Evolutionary conservation across 2,888 invertebrate species (phyloP).

Genomic region (Periphyllus acericola): DNA sequence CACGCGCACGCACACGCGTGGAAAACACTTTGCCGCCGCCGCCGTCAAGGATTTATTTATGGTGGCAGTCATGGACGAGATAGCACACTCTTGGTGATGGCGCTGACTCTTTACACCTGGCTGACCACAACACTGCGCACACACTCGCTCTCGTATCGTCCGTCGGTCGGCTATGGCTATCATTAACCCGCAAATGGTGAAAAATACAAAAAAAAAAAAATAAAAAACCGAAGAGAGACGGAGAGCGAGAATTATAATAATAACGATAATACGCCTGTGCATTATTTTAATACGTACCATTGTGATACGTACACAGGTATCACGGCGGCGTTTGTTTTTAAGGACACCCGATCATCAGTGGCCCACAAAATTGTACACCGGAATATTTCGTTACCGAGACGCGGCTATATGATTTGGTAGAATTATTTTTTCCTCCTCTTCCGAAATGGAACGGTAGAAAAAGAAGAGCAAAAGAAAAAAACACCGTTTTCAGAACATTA

Average conservation of each 20-base stretch:
- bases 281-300: neutral
- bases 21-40: conserved; percentile 25
- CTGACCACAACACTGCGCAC: conserved; percentile 35
- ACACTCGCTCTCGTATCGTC: neutral
- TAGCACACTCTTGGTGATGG: conserved; percentile 48
- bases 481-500: conserved; percentile 43
- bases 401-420: neutral
- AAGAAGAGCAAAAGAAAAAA: neutral
- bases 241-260: neutral
- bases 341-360: conserved; percentile 24
- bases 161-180: neutral
- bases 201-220: neutral
- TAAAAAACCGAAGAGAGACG: neutral
- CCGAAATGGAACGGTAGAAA: neutral
- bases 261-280: neutral
- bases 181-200: conserved; percentile 1
- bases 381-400: neutral
- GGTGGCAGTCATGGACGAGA: conserved; percentile 59
- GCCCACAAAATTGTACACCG: neutral
- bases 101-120: conserved; percentile 55
- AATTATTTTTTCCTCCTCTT: neutral
- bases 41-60: conserved; percentile 53
- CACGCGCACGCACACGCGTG: conserved; percentile 27
- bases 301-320: neutral
- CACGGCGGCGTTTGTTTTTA: neutral